Base-by-base conservation (phyloP, 2,113 vertebrate genomes). In the Nothoprocta perdicaria region DNA sequence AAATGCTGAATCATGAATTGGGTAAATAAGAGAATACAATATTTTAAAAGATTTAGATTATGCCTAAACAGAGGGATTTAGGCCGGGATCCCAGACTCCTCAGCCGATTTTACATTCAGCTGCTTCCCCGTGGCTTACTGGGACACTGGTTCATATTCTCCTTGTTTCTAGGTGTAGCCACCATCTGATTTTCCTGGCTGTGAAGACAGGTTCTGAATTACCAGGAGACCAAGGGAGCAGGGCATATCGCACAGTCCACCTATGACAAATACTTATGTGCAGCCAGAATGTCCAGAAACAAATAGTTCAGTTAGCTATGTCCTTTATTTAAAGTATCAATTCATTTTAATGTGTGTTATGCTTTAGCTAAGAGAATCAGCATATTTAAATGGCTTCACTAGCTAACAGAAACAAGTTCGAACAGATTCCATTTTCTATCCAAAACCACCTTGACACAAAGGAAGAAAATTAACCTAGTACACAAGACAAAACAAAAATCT, bases 1-100 rank as follows among this genome's bases (percentile, higher is more conserved):
- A 90, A 94, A 57, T 88, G 92, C 83, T 94, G 90, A 95, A 86
- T 91, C 85, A 95, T 4, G 48, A 58, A 14, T 24, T 8, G 6
- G 45, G 58, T 48, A 68, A 2, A 12, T 10, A 72, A 40, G 48
- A 65, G 83, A 22, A 60, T 88, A 2, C 53, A 11, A 1, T 35
- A 52, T 48, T 81, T 85, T 65, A 52, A 52, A 38, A 60, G 46
- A 52, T 88, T 89, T 80, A 41, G 12, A 31, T 13, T 60, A 75
- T 81, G 53, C 48, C 67, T 61, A 12, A 73, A 53, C 40, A 85
- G 15, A 2, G 71, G 76, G 85, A 89, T 65, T 21, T 38, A 12
- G 27, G 68, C 78, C 85, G 55, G 13, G 33, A 52, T 83, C 75
- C n/a, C 71, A 74, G 78, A 48, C 79, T 65, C 40, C 35, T 77